These are phyloP conservation scores for Malurus alboscapulatus DNA, from an alignment of 2,113 vertebrate species.

Conservation along the genomic window DNA sequence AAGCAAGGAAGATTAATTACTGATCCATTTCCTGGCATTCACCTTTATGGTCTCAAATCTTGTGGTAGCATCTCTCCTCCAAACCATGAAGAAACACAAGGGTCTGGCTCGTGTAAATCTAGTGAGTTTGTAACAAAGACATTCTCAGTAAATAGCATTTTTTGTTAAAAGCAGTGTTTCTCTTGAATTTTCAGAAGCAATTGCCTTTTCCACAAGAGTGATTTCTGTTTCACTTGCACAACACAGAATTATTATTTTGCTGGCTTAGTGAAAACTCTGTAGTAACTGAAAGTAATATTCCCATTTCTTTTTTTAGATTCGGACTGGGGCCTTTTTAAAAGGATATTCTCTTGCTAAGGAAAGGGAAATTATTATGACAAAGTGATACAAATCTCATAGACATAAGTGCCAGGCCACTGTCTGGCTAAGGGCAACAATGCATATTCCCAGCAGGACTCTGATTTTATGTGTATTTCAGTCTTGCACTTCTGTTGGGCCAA, in stretches of 20 bases:
- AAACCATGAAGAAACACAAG: neutral
- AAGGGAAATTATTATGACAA: neutral
- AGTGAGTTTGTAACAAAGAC: neutral
- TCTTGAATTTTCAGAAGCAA: neutral
- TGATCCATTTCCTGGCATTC: neutral
- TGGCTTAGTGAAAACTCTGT: neutral
- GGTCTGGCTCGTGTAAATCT: neutral
- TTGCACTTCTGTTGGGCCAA: neutral
- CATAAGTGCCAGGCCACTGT: neutral
- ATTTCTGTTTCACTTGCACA: neutral
- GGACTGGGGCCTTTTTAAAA: neutral
- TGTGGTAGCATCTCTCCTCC: neutral
- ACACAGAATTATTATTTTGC: neutral
- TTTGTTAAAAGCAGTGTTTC: neutral
- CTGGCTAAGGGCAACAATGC: neutral
- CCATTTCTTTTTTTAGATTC: neutral
- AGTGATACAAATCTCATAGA: neutral
- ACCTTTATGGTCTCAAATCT: neutral
- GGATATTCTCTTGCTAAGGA: neutral
- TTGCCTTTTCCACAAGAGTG: neutral
- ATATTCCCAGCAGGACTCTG: neutral
- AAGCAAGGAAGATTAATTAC: neutral
- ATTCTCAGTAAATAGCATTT: neutral
- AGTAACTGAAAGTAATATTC: neutral
- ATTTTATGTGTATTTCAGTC: neutral